Conservation (phyloP, 1,140 invertebrate species). For the Hypsibius dujardini region DNA sequence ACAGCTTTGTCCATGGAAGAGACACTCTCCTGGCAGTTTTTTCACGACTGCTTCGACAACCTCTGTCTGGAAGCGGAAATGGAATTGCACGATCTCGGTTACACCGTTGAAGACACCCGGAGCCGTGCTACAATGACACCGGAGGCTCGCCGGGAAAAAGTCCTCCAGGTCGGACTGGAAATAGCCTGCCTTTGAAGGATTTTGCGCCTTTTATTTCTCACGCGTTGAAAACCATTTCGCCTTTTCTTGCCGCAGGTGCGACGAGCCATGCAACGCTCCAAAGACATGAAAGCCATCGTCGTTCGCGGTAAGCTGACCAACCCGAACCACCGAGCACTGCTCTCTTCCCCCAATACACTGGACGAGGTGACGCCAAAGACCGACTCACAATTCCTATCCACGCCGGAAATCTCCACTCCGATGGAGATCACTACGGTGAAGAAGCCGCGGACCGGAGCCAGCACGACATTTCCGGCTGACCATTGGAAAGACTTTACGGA, state of each 20-base stretch:
- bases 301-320: conserved; percentile 15
- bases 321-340: conserved; percentile 10
- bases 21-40: conserved; percentile 93
- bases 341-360: background rate
- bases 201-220: no score
- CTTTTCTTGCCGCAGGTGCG: background rate
- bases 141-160: conserved; percentile 6
- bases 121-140: conserved; percentile 12
- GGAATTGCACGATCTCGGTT: conserved; percentile 42
- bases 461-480: background rate
- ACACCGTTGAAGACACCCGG: background rate
- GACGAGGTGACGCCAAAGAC: conserved; percentile 1
- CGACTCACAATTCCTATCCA: background rate
- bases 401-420: background rate
- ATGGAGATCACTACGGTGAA: background rate
- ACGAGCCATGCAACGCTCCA: background rate
- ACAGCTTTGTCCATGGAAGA: conserved; percentile 73
- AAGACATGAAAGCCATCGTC: conserved; percentile 14
- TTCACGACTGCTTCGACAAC: conserved; percentile 85
- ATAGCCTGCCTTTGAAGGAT: no score
- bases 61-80: conserved; percentile 88
- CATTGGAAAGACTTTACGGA: conserved; percentile 13
- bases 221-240: no score
- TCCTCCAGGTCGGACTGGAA: background rate
- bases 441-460: conserved; percentile 13